Evolutionary conservation across 2,888 invertebrate genomes (phyloP).

Genomic region (Parnassius smintheus): DNA sequence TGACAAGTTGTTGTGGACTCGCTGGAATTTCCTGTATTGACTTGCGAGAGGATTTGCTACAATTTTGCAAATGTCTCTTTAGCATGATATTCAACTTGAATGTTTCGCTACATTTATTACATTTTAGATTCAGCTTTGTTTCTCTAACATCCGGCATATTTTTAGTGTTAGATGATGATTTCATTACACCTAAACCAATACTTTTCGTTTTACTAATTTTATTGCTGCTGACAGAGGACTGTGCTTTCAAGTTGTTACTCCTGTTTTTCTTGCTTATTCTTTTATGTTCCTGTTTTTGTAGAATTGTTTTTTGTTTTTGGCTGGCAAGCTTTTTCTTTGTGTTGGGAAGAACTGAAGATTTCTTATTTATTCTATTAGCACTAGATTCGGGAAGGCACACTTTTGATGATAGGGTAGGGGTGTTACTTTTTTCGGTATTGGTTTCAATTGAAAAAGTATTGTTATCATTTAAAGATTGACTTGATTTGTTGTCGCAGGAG

Average conservation of each 20-base stretch:
- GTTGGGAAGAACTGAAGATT: slow-evolving; percentile 29
- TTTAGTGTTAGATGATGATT: background rate
- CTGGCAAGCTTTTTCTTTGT: slow-evolving; percentile 42
- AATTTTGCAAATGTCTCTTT: slow-evolving; percentile 62
- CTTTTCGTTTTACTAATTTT: slow-evolving; percentile 42
- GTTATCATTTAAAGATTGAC: too few relatives aligned
- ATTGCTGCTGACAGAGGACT: slow-evolving; percentile 29
- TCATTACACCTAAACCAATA: slow-evolving; percentile 41
- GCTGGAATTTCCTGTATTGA: slow-evolving; percentile 61
- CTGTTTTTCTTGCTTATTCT: background rate
- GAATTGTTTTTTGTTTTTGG: background rate
- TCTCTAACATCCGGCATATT: slow-evolving; percentile 41
- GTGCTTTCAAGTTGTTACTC: background rate
- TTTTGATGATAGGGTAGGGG: background rate
- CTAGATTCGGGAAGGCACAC: background rate
- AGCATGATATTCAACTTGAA: slow-evolving; percentile 77
- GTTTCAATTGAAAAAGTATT: too few relatives aligned
- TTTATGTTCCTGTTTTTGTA: background rate
- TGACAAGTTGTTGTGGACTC: slow-evolving; percentile 28
- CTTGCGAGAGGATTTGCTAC: slow-evolving; percentile 42
- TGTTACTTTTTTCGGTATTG: background rate
- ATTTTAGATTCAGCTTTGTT: slow-evolving; percentile 57
- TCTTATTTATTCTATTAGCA: background rate
- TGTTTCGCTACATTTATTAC: slow-evolving; percentile 62
- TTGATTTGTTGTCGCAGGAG: too few relatives aligned